Evolutionary conservation across 2,797 vertebrate species (phyloP).

Genomic region (Chrysocyon brachyurus): DNA sequence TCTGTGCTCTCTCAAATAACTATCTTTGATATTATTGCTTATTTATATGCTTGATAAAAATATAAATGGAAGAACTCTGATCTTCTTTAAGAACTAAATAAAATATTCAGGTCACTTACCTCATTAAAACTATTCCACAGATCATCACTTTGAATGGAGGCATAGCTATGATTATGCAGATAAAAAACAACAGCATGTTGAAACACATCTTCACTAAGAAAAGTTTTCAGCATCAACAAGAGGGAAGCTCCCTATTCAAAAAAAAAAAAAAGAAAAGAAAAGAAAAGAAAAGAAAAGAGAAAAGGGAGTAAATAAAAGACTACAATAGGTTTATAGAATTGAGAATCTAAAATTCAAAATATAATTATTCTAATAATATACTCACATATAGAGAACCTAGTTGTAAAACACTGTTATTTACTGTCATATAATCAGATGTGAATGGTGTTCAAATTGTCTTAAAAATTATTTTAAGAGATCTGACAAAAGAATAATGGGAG

Average conservation of each 20-base stretch:
- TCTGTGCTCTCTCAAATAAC: slow-evolving; percentile 38
- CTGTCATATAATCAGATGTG: slow-evolving; percentile 3
- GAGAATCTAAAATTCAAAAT: slow-evolving; percentile 64
- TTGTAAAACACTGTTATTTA: neutral
- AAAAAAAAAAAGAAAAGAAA: neutral
- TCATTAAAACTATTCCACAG: slow-evolving; percentile 96
- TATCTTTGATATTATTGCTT: neutral
- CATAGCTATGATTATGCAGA: slow-evolving; percentile 90
- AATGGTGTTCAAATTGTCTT: neutral
- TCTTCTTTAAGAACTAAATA: slow-evolving; percentile 18
- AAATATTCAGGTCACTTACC: slow-evolving; percentile 86
- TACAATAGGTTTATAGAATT: neutral
- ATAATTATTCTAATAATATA: neutral
- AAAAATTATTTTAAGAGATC: slow-evolving; percentile 32
- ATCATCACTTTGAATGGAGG: slow-evolving; percentile 92
- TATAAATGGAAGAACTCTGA: slow-evolving; percentile 31
- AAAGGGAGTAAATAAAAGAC: neutral
- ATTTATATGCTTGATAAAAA: slow-evolving; percentile 64
- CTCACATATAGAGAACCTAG: neutral
- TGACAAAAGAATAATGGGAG: slow-evolving; percentile 45
- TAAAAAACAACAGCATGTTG: slow-evolving; percentile 93
- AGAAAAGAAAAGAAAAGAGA: neutral
- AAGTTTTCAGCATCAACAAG: slow-evolving; percentile 95
- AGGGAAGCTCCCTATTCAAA: slow-evolving; percentile 94
- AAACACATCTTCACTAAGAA: slow-evolving; percentile 92